Percentiles rank a stretch among this genome's conserved stretches.
phyloP scores from a whole-genome alignment of 2,797 vertebrate genomes.

The Sebastes taczanowskii region DNA sequence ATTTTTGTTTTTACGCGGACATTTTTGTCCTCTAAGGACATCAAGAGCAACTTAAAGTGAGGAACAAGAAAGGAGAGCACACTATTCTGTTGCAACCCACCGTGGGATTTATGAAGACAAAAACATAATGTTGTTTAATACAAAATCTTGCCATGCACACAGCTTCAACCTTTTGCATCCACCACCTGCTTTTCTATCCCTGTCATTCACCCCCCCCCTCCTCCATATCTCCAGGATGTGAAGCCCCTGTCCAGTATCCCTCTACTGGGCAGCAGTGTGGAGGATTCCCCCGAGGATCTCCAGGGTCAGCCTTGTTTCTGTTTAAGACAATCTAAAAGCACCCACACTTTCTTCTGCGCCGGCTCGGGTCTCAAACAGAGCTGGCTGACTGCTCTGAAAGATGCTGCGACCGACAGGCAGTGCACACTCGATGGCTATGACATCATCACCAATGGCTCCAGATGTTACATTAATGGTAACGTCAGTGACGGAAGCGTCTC shows the following conservation, averaged over 20 bases:
- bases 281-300: conserved; percentile 82
- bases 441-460: not conserved
- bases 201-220: not conserved
- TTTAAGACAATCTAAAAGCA: conserved; percentile 86
- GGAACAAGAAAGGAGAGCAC: no score
- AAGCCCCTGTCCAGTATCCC: conserved; percentile 87
- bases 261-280: conserved; percentile 86
- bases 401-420: conserved; percentile 82
- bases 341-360: conserved; percentile 89
- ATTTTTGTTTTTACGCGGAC: no score
- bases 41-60: no score
- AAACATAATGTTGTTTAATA: not conserved
- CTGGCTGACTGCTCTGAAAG: conserved; percentile 87
- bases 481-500: not conserved
- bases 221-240: conserved; percentile 81
- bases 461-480: not conserved
- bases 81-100: not conserved
- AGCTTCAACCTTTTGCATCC: not conserved
- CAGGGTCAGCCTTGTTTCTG: conserved; percentile 82
- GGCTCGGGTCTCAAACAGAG: conserved; percentile 85
- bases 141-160: not conserved
- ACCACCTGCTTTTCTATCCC: not conserved
- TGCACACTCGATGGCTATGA: not conserved
- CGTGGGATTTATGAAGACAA: not conserved
- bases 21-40: no score